Conservation (phyloP, 2,797 vertebrate species). For the Lithobates sylvaticus region DNA sequence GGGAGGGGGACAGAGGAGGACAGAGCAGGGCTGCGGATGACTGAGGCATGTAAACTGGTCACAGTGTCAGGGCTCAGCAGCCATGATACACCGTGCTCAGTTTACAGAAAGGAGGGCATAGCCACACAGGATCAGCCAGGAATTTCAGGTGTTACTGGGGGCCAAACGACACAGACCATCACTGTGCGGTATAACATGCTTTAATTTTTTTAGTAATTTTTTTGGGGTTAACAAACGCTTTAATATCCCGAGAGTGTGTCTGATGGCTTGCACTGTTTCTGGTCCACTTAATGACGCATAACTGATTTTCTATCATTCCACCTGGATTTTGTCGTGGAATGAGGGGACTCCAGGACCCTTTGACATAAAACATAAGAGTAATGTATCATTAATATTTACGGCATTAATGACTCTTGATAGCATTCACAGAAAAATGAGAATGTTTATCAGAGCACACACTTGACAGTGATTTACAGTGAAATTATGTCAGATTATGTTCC, state of each 20-base stretch:
- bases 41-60: too few relatives aligned
- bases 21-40: too few relatives aligned
- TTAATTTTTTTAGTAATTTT: too few relatives aligned
- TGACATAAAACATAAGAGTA: constrained; percentile 38
- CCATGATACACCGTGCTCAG: too few relatives aligned
- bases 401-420: constrained; percentile 46
- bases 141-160: too few relatives aligned
- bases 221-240: too few relatives aligned
- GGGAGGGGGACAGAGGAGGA: too few relatives aligned
- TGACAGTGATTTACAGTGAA: constrained; percentile 53
- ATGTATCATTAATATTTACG: constrained; percentile 58
- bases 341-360: constrained; percentile 33
- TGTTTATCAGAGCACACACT: constrained; percentile 52
- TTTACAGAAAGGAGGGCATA: too few relatives aligned
- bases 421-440: constrained; percentile 42
- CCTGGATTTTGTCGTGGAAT: constrained; percentile 41
- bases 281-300: constrained; percentile 56
- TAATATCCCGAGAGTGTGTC: constrained; percentile 42
- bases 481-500: constrained; percentile 36
- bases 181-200: too few relatives aligned
- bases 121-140: too few relatives aligned
- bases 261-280: constrained; percentile 46
- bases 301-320: constrained; percentile 49
- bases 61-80: too few relatives aligned
- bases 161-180: too few relatives aligned